phyloP scores from a whole-genome alignment of 2,113 vertebrate species.

The Hyla sarda region DNA sequence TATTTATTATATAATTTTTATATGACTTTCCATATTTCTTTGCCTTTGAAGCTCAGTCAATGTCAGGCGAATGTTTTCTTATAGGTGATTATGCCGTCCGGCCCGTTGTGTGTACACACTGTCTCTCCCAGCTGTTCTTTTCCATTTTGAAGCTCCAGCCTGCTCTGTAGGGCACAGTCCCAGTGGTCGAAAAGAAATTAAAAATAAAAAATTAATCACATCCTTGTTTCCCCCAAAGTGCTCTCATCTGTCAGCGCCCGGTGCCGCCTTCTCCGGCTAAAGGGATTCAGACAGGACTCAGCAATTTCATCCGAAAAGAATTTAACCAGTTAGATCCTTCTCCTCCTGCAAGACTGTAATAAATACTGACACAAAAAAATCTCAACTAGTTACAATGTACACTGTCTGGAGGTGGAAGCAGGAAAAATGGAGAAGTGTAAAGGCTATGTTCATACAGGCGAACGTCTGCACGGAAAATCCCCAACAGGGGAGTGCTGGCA shows the following conservation, averaged over 20 bases:
- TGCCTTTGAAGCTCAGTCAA: not conserved
- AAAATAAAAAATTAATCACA: slow-evolving; percentile 51
- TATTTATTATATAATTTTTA: no score
- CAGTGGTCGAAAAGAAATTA: slow-evolving; percentile 31
- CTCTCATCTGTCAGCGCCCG: slow-evolving; percentile 22
- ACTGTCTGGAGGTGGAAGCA: no score
- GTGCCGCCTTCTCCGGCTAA: not conserved
- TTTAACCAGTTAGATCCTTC: not conserved
- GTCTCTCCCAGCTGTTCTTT: slow-evolving; percentile 34
- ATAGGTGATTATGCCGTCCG: not conserved
- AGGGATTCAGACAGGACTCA: slow-evolving; percentile 35
- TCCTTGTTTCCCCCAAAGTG: slow-evolving; percentile 16
- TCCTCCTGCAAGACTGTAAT: not conserved
- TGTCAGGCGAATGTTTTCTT: not conserved
- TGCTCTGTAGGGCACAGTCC: not conserved
- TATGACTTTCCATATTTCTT: not conserved
- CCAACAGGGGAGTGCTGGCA: no score
- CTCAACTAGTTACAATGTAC: no score
- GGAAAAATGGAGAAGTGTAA: no score
- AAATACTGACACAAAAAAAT: not conserved
- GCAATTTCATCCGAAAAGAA: slow-evolving; percentile 21
- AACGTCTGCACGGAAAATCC: no score
- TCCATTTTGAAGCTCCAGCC: slow-evolving; percentile 10
- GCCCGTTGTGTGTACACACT: not conserved
- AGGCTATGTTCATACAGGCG: no score